Evolutionary conservation across 2,797 vertebrate genomes (phyloP), one percentile per base, ranked within the genome.

Genomic region (Rhinatrema bivittatum): DNA sequence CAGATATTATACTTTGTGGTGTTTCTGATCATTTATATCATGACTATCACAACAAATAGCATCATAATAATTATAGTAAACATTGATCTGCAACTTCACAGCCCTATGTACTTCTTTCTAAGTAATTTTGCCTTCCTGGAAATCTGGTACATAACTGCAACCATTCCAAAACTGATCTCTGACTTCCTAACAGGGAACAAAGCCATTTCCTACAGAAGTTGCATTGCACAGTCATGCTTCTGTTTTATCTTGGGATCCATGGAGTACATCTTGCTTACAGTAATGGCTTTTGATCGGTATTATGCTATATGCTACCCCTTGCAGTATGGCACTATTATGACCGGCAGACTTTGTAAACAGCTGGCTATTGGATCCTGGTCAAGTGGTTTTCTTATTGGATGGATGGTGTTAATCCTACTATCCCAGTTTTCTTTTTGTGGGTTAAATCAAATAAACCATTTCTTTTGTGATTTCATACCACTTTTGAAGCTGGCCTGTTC

Each of bases 401-500:
- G 46, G 38, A 22, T 38, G 26, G 17, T 41, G n/a, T 41, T 45
- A 13, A 36, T 40, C 29, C 45, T 45, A 21, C 48, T 26, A 24
- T 45, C 45, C 8, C 13, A 48, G 17, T 25, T 65, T 25, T 38
- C 39, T 5, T 70, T 60, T 27, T 70, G 61, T 26, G 50, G 36
- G 19, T 50, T 50, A 2, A 55, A 57, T 16, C 17, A 36, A 5
- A 43, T 62, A 22, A 59, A 56, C 22, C 62, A 66, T 19, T 69
- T 66, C 36, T 69, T 56, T 30, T 63, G 60, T 13, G 57, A 66
- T 19, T 48, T 44, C 13, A 35, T 60, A 7, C 62, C 56, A 3
- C n/a, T 66, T 16, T 52, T 66, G 10, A 43, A 47, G 29, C 36
- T 70, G 7, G 53, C 52, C 21, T 66, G 62, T 22, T 66, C 60